A percentile compares a stretch with the other conserved stretches of the same genome.
phyloP scores from a whole-genome alignment of 2,797 vertebrate species.

The Odontamblyopus lacepedii region DNA sequence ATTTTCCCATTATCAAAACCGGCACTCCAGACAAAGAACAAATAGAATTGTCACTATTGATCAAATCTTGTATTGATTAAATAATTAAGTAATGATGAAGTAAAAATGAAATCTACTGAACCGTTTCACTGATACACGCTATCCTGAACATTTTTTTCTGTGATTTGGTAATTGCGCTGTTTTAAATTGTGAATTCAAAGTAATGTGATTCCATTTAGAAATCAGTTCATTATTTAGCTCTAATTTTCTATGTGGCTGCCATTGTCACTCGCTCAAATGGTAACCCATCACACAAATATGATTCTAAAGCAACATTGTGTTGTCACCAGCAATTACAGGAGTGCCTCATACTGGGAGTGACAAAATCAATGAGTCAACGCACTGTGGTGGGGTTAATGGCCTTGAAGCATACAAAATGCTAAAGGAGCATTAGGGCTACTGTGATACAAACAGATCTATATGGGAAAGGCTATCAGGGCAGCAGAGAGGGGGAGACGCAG shows the following conservation, averaged over 20 bases:
- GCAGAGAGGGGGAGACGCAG: constrained; percentile 31
- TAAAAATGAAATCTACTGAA: not conserved
- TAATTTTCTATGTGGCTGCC: constrained; percentile 5
- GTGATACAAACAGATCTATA: constrained; percentile 63
- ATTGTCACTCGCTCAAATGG: not conserved
- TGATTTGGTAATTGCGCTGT: not conserved
- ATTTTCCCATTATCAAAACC: constrained; percentile 1
- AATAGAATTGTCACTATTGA: constrained; percentile 4
- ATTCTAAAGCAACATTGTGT: constrained; percentile 34
- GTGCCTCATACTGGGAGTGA: constrained; percentile 56
- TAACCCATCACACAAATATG: constrained; percentile 31
- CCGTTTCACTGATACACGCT: not conserved
- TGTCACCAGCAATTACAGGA: constrained; percentile 65
- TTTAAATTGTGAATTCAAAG: not conserved
- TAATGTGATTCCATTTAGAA: not conserved
- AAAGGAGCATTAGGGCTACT: constrained; percentile 46
- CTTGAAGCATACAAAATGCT: constrained; percentile 53
- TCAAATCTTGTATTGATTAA: constrained; percentile 4
- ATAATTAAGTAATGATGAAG: constrained; percentile 2
- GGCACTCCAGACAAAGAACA: not conserved
- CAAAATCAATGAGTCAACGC: constrained; percentile 72
- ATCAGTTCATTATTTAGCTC: constrained; percentile 15
- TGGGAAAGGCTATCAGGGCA: constrained; percentile 39
- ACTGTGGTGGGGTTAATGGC: constrained; percentile 57
- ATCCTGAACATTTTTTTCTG: not conserved